A percentile compares a stretch with the other conserved stretches of the same genome.
phyloP scores from a whole-genome alignment of 2,113 vertebrate genomes.

The Alaudala cheleensis region DNA sequence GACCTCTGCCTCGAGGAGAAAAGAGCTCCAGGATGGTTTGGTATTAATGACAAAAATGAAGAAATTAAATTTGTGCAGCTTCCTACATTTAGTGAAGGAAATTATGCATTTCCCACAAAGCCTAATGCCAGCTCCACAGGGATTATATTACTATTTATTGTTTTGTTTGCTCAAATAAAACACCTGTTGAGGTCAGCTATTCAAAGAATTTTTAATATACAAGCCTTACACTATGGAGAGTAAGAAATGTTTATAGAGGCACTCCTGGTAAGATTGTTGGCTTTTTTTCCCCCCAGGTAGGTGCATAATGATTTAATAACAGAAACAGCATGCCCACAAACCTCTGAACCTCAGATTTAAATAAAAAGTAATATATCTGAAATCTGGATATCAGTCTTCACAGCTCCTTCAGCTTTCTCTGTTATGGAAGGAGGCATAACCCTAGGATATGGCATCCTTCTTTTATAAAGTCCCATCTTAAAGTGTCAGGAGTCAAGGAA shows the following conservation, averaged over 20 bases:
- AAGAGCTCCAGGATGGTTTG: slow-evolving; percentile 2
- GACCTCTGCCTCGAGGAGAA: background rate
- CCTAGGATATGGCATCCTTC: slow-evolving; percentile 55
- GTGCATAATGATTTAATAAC: slow-evolving; percentile 70
- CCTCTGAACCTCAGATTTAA: slow-evolving; percentile 60
- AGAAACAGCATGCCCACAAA: slow-evolving; percentile 68
- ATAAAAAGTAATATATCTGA: slow-evolving; percentile 68
- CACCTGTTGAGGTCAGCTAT: slow-evolving; percentile 60
- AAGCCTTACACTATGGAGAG: slow-evolving; percentile 28
- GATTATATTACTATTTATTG: slow-evolving; percentile 65
- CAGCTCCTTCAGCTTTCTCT: background rate
- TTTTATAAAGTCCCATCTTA: slow-evolving; percentile 46
- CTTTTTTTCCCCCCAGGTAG: slow-evolving; percentile 36
- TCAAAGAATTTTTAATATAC: slow-evolving; percentile 70
- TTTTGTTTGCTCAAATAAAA: slow-evolving; percentile 68
- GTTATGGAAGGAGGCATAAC: slow-evolving; percentile 45
- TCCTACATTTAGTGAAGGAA: slow-evolving; percentile 56
- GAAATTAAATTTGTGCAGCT: slow-evolving; percentile 55
- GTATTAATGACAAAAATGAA: slow-evolving; percentile 55
- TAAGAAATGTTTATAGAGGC: slow-evolving; percentile 56
- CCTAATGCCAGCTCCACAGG: slow-evolving; percentile 43
- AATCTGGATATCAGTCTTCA: slow-evolving; percentile 35
- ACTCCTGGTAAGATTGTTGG: slow-evolving; percentile 33
- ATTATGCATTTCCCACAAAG: slow-evolving; percentile 63
- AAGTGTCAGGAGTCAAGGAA: slow-evolving; percentile 62